Conservation (phyloP, 2,797 vertebrate genomes). For the Arctocebus calabarensis region DNA sequence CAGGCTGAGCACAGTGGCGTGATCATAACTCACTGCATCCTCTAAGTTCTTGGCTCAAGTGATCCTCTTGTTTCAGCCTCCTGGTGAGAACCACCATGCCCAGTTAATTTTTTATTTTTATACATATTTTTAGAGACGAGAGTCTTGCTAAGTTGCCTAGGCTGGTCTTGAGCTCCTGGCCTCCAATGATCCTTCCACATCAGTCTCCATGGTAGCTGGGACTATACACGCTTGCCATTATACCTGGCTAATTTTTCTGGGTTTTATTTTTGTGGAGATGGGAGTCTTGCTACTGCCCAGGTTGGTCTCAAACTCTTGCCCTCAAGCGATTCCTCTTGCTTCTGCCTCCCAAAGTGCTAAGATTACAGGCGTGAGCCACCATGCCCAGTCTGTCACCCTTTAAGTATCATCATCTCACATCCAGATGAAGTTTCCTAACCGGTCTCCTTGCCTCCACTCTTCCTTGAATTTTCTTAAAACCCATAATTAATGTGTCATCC, state of each 20-base stretch:
- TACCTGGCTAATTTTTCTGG: neutral
- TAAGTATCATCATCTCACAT: neutral
- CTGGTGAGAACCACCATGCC: neutral
- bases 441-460: neutral
- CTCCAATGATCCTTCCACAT: neutral
- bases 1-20: neutral
- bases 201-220: neutral
- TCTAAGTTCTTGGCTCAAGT: neutral
- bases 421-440: neutral
- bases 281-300: neutral
- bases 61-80: neutral
- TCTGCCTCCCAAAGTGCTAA: neutral
- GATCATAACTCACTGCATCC: neutral
- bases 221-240: neutral
- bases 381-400: neutral
- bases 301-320: neutral
- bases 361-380: neutral
- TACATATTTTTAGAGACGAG: neutral
- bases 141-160: neutral
- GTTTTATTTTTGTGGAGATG: neutral
- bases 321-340: neutral
- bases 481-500: neutral
- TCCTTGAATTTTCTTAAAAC: conserved; percentile 43
- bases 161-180: neutral
- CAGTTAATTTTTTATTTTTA: neutral